Base-by-base conservation (phyloP, 2,888 invertebrate species). In the Latheticus oryzae region DNA sequence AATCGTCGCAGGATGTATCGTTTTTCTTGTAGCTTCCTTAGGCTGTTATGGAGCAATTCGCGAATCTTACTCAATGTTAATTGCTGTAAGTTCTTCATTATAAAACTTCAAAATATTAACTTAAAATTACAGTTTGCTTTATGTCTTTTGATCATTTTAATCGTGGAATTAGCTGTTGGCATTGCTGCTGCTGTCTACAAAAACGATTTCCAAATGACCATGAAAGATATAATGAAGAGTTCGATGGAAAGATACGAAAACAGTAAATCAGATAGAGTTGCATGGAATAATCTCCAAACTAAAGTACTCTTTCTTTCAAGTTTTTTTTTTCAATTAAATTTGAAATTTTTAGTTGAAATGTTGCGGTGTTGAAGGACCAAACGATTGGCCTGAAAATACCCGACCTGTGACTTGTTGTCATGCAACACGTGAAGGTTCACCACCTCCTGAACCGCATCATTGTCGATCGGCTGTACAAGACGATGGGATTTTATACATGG, bases 1-100 rank as follows among this genome's bases (percentile, higher is more conserved):
- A 50, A 90, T 97, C 64, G 87, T 89, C 43, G 89, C 91, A 38
- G 97, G 97, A 0, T 83, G 88, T 24, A 85, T 95, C 58, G 89
- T 96, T 77, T 89, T 96, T 71, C 81, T 93, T 57, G 89, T 97
- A 28, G 94, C 95, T 0, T 89, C 92, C 63, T 86, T 97, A 70
- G 97, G 96, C 26, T 95, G 95, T 79, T 90, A 93, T 71, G 97
- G 97, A 16, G 95, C 96, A 3, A 83, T 94, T 69, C 87, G 87
- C 68, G 96, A 97, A 77, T 93, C 92, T 78, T 91, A 93, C 67
- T 88, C 89, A 77, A 85, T 95, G 79, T 87, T 95, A 38, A 91
- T 94, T 78, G 86, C 90, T 73, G 92, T 92, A 79, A 86, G 8
- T 5, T 8, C 17, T 2, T n/a, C n/a, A n/a, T n/a, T n/a, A n/a